These are phyloP conservation scores for Phytoseiulus persimilis DNA, from an alignment of 2,888 invertebrate genomes.

Conservation along the genomic window DNA sequence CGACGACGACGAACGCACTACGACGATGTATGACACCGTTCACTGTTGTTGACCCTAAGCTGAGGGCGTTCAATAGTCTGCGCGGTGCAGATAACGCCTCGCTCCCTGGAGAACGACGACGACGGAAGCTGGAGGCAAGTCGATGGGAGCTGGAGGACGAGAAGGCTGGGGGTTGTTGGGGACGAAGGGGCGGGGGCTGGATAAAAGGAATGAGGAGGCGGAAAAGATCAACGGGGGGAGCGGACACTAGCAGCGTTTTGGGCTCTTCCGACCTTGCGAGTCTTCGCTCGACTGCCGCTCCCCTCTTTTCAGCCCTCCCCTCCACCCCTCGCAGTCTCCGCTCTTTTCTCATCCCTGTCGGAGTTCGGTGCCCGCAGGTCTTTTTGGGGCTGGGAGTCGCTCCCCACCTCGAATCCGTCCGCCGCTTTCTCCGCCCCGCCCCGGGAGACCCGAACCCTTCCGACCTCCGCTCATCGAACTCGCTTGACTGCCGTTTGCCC, in stretches of 20 bases:
- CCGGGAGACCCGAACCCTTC: background rate
- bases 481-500: background rate
- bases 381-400: background rate
- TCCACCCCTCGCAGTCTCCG: background rate
- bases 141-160: background rate
- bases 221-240: background rate
- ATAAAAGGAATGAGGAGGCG: background rate
- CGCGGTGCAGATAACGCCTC: background rate
- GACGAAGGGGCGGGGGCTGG: background rate
- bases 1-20: background rate
- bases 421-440: background rate
- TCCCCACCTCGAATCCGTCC: background rate
- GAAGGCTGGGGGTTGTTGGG: background rate
- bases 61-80: conserved; percentile 5
- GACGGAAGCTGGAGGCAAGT: background rate
- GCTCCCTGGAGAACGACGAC: background rate
- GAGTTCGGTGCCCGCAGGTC: background rate
- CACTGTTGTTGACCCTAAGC: conserved; percentile 5
- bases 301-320: background rate
- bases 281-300: background rate
- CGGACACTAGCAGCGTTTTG: background rate
- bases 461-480: background rate
- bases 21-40: background rate
- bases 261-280: background rate
- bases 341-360: background rate